These are phyloP conservation scores for Sitophilus oryzae DNA, from an alignment of 1,140 invertebrate genomes.

Conservation along the genomic window DNA sequence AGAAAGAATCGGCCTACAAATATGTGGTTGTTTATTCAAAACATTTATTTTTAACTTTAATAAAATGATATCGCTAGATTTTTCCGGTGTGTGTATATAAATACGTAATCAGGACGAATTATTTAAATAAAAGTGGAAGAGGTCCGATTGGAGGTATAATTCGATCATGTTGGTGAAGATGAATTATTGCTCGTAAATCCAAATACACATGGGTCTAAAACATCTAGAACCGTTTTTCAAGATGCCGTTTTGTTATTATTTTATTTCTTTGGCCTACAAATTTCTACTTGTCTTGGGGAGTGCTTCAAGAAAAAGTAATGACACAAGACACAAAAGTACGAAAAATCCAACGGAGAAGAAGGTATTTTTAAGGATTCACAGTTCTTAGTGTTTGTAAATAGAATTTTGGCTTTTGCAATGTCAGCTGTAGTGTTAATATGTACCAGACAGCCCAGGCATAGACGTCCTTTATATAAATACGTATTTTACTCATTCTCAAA, in stretches of 20 bases:
- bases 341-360: slow-evolving; percentile 52
- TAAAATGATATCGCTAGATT: too few species aligned
- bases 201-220: slow-evolving; percentile 32
- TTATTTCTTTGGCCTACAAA: slow-evolving; percentile 85
- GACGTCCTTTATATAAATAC: slow-evolving; percentile 92
- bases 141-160: slow-evolving; percentile 51
- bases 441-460: slow-evolving; percentile 62
- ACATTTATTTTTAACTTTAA: too few species aligned
- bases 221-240: slow-evolving; percentile 47
- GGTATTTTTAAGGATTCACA: slow-evolving; percentile 86
- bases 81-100: too few species aligned
- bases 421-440: slow-evolving; percentile 54
- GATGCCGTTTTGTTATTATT: slow-evolving; percentile 59
- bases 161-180: slow-evolving; percentile 54
- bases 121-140: slow-evolving; percentile 73
- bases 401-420: slow-evolving; percentile 77
- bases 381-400: slow-evolving; percentile 92
- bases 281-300: slow-evolving; percentile 89
- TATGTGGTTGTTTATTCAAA: too few species aligned
- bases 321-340: slow-evolving; percentile 75
- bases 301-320: slow-evolving; percentile 91
- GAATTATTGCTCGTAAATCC: slow-evolving; percentile 35
- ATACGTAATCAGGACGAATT: slow-evolving; percentile 74
- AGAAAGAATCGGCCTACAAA: too few species aligned
- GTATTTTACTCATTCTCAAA: slow-evolving; percentile 96